Evolutionary conservation across 2,888 invertebrate species (phyloP).

Genomic region (Volucella zonaria): DNA sequence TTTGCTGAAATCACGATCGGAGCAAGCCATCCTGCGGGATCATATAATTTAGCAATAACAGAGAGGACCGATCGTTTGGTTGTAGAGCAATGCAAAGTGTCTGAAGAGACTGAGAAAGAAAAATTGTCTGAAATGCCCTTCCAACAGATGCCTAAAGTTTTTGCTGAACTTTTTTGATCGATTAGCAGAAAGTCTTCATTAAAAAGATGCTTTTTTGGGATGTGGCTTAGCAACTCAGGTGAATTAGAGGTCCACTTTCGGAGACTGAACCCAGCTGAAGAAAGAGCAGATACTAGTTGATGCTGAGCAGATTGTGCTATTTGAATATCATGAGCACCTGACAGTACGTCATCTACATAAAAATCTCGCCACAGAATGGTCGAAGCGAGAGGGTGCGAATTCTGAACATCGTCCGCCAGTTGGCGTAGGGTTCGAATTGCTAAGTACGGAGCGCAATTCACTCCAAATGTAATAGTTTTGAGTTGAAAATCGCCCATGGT

Average conservation of each 20-base stretch:
- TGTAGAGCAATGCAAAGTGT: background rate
- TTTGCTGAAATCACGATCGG: constrained; percentile 6
- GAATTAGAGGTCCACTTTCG: constrained; percentile 28
- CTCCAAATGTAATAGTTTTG: background rate
- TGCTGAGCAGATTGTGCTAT: background rate
- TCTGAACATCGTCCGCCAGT: background rate
- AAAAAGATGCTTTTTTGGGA: constrained; percentile 3
- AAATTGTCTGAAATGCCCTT: constrained; percentile 1
- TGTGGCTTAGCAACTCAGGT: background rate
- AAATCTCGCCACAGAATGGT: background rate
- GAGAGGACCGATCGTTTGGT: constrained; percentile 56
- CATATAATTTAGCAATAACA: constrained; percentile 38
- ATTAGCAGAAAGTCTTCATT: background rate
- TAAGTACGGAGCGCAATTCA: constrained; percentile 9
- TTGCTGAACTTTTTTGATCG: background rate
- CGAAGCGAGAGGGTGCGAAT: background rate
- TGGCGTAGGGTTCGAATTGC: background rate
- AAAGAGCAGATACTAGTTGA: constrained; percentile 2
- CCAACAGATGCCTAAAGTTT: constrained; percentile 14
- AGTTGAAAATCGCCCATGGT: constrained; percentile 7
- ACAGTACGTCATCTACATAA: constrained; percentile 28
- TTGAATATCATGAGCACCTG: constrained; percentile 12
- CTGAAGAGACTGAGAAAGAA: background rate
- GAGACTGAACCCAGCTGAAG: constrained; percentile 3
- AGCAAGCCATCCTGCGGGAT: constrained; percentile 42